Conservation (phyloP, 2,797 vertebrate genomes). For the Squalus acanthias region DNA sequence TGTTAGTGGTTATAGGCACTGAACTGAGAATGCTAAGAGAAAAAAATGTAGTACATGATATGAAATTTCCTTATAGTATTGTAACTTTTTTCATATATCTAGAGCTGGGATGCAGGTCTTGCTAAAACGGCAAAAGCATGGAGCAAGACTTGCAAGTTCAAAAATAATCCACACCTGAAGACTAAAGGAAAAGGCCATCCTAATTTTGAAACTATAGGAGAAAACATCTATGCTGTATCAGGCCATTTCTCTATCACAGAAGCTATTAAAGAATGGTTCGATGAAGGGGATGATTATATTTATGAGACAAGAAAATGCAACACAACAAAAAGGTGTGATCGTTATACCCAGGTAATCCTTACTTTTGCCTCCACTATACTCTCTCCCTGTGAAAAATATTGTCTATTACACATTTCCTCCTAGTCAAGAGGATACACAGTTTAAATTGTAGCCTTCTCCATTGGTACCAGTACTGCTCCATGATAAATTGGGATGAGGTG, state of each 20-base stretch:
- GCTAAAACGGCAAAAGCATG: slow-evolving; percentile 29
- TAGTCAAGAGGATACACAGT: not conserved
- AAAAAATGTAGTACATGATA: not conserved
- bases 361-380: not conserved
- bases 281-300: not conserved
- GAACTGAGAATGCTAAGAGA: not conserved
- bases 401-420: not conserved
- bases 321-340: not conserved
- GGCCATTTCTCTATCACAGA: not conserved
- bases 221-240: not conserved
- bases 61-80: not conserved
- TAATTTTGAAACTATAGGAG: not conserved
- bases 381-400: not conserved
- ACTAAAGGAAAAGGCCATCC: not conserved
- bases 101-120: slow-evolving; percentile 31
- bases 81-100: not conserved
- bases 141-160: slow-evolving; percentile 1
- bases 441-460: not conserved
- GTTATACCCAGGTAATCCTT: not conserved
- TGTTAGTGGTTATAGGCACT: not conserved
- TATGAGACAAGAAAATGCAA: not conserved
- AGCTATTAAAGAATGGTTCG: not conserved
- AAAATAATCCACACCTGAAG: not conserved
- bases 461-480: not conserved
- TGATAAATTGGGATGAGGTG: not conserved